These are phyloP conservation scores for Poecilobothrus nobilitatus DNA, from an alignment of 2,888 invertebrate genomes.

Conservation along the genomic window DNA sequence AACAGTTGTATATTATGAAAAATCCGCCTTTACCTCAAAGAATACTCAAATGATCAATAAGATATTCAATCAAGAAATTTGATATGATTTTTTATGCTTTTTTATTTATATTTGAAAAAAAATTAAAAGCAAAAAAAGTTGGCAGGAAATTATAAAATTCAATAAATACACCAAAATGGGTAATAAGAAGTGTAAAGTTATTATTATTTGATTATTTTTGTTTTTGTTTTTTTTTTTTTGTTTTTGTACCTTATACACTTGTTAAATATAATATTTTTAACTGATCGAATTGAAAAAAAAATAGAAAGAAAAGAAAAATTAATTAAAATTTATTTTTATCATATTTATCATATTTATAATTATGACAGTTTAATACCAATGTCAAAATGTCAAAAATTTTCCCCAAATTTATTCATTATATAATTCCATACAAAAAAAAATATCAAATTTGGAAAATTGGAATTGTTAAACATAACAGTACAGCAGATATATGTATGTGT, in stretches of 20 bases:
- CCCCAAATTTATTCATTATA: too few relatives aligned
- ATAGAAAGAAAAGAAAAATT: too few relatives aligned
- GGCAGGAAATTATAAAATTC: not conserved
- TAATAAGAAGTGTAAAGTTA: not conserved
- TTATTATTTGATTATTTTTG: too few relatives aligned
- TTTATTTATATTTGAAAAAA: not conserved
- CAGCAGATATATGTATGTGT: too few relatives aligned
- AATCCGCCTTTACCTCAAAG: not conserved
- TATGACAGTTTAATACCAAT: not conserved
- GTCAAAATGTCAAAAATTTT: not conserved
- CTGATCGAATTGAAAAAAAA: not conserved
- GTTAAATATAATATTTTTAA: not conserved
- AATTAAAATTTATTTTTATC: too few relatives aligned
- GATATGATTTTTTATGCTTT: not conserved
- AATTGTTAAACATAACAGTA: too few relatives aligned
- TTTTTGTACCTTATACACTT: not conserved
- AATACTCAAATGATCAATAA: not conserved
- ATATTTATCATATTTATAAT: not conserved
- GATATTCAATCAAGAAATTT: not conserved
- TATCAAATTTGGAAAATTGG: too few relatives aligned
- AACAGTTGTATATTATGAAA: not conserved
- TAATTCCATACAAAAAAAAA: too few relatives aligned
- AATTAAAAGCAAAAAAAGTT: not conserved
- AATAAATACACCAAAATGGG: too few relatives aligned
- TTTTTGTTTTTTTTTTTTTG: not conserved